phyloP scores from a whole-genome alignment of 2,797 vertebrate species.

The Nyctibius grandis region DNA sequence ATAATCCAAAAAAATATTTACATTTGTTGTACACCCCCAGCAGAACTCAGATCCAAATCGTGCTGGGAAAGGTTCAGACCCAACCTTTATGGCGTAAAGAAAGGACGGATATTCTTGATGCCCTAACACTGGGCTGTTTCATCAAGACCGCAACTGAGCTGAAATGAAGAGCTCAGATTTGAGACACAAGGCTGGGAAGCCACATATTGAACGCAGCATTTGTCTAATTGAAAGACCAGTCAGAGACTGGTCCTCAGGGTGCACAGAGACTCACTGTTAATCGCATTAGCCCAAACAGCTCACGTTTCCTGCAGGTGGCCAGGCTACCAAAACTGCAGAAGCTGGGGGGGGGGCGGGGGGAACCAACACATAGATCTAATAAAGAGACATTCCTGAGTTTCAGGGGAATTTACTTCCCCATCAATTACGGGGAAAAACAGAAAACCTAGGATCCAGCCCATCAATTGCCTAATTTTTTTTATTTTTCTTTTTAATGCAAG shows the following conservation, averaged over 20 bases:
- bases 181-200: neutral
- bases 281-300: neutral
- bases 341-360: too few species aligned
- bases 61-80: neutral
- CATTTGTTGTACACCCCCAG: neutral
- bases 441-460: neutral
- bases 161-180: neutral
- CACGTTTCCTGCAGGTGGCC: slow-evolving; percentile 37
- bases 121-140: neutral
- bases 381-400: neutral
- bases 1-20: neutral
- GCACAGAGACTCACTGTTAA: slow-evolving; percentile 22
- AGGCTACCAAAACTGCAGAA: neutral
- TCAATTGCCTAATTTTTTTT: neutral
- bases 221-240: neutral
- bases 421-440: neutral
- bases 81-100: neutral
- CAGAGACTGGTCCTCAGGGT: neutral
- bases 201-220: neutral
- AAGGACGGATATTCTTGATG: neutral
- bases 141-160: neutral
- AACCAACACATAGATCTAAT: neutral
- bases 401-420: neutral
- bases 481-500: neutral
- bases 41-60: neutral